These are phyloP conservation scores for Esox masquinongy DNA, from an alignment of 2,797 vertebrate genomes.

Conservation along the genomic window DNA sequence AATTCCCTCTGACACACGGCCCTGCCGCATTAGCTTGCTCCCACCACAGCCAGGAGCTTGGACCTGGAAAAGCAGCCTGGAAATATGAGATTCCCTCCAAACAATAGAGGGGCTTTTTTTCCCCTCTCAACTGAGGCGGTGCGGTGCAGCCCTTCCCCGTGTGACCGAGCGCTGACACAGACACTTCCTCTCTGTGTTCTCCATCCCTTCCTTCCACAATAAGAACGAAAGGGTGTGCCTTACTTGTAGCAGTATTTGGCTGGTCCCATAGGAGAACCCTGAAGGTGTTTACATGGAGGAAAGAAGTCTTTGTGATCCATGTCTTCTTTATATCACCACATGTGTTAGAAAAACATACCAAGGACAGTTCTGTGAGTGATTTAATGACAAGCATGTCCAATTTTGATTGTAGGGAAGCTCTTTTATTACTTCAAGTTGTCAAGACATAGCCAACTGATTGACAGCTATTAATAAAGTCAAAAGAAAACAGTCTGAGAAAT, in stretches of 20 bases:
- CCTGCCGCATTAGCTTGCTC: conserved; percentile 5
- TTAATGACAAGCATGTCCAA: background rate
- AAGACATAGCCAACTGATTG: conserved; percentile 38
- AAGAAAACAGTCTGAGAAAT: conserved; percentile 36
- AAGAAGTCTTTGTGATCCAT: conserved; percentile 6
- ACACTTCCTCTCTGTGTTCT: conserved; percentile 45
- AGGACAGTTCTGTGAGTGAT: background rate
- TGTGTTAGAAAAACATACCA: too few relatives aligned
- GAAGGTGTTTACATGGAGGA: conserved; percentile 24
- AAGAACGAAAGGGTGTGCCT: conserved; percentile 10
- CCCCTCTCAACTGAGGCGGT: conserved; percentile 26
- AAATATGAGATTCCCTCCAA: conserved; percentile 54
- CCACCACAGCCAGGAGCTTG: conserved; percentile 25
- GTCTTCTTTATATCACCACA: background rate
- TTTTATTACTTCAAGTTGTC: conserved; percentile 5
- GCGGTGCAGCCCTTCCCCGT: conserved; percentile 33
- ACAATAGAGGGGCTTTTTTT: conserved; percentile 52
- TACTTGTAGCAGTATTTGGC: background rate
- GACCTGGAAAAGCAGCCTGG: conserved; percentile 42
- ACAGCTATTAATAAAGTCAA: conserved; percentile 49
- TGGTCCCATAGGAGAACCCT: conserved; percentile 3
- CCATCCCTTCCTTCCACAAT: conserved; percentile 39
- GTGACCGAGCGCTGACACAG: conserved; percentile 48
- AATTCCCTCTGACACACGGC: conserved; percentile 67
- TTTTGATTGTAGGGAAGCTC: conserved; percentile 3